phyloP scores from a whole-genome alignment of 2,113 vertebrate genomes.

The Paratilapia polleni region DNA sequence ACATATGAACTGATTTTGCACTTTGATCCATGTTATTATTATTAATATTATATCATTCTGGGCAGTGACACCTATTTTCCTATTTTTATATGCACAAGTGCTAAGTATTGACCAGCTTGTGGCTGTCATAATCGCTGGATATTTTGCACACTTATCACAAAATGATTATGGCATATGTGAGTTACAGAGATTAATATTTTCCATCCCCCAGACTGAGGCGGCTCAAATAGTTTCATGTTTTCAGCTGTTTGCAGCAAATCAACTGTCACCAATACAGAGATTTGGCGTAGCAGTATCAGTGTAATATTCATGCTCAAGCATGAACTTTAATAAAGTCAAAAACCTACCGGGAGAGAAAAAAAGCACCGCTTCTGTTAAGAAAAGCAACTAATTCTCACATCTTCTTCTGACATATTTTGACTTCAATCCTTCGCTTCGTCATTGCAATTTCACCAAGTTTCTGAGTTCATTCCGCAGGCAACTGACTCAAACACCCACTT shows the following conservation, averaged over 20 bases:
- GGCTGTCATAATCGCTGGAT: not conserved
- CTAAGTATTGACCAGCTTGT: conserved; percentile 14
- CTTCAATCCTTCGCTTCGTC: conserved; percentile 33
- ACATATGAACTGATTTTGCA: conserved; percentile 23
- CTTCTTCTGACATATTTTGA: conserved; percentile 34
- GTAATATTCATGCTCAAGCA: conserved; percentile 54
- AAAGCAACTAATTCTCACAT: conserved; percentile 24
- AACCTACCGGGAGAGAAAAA: not conserved
- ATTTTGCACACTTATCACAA: not conserved
- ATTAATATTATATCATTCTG: not conserved
- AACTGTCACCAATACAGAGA: conserved; percentile 17
- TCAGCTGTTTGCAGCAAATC: conserved; percentile 20
- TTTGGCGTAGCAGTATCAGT: not conserved
- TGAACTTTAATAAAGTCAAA: conserved; percentile 51
- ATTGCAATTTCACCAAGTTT: conserved; percentile 11
- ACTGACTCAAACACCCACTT: conserved; percentile 1
- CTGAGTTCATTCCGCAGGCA: not conserved
- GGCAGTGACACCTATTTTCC: conserved; percentile 4
- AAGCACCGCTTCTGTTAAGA: not conserved
- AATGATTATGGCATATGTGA: not conserved
- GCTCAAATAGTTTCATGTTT: conserved; percentile 16
- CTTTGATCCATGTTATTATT: conserved; percentile 38
- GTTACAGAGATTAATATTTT: conserved; percentile 18
- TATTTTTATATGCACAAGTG: conserved; percentile 20
- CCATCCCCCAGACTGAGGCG: not conserved